Base-by-base conservation (phyloP, 2,113 vertebrate species). In the Triplophysa siluroides region DNA sequence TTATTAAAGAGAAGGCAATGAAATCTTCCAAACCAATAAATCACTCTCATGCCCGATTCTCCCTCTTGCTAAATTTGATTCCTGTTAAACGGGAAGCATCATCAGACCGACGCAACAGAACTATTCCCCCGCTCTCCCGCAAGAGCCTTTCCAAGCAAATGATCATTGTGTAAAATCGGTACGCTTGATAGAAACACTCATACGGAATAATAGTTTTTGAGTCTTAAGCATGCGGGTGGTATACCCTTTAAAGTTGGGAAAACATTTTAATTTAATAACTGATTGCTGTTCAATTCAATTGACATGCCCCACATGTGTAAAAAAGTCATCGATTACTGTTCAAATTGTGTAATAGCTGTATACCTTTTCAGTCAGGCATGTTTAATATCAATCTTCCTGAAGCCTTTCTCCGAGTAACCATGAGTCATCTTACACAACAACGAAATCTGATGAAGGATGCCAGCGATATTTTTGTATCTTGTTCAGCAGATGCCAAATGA, bases 151-250 rank as follows among this genome's bases (percentile, higher is more conserved):
- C 47, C 21, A 76, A 47, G 67, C n/a, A 72, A 80, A 83, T 81
- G 64, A 73, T 78, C n/a, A 83, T 80, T 79, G 71, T 81, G 74
- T 70, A 83, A 64, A 85, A 83, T 79, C 70, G 54, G 18, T 29
- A 62, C 29, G 29, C 21, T 61, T 60, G 70, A 47, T 43, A 73
- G 21, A 80, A 78, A 66, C 66, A 64, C 50, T 82, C 33, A 38
- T 38, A 38, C 33, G 5, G 6, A 38, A 38, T 38, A 38, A 38
- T 4, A 6, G 33, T 38, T 38, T 38, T 38, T 21, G 6, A 52
- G 9, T 78, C 8, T 68, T 72, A 70, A 21, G 72, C 72, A 75
- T 2, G 16, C 19, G 8, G 19, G 47, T 29, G 29, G 41, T n/a
- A n/a, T n/a, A n/a, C n/a, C 26, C 8, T 21, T 10, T 0, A 21